Conservation (phyloP, 37 sponge, comb jelly and placozoan genomes). For the Cliona cf. orientalis region DNA sequence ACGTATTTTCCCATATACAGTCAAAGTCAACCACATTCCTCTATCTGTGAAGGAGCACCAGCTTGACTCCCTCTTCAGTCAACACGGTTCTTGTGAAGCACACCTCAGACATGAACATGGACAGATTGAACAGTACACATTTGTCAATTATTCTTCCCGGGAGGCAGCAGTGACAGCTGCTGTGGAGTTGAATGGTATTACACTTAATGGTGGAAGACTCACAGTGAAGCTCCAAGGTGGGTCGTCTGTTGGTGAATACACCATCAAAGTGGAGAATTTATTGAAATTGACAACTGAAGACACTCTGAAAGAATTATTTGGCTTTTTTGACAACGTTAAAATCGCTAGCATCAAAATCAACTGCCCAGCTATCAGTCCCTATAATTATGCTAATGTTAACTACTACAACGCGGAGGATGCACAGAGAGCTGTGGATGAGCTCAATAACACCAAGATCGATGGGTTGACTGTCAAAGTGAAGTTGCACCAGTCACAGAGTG, state of each 20-base stretch:
- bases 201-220: background rate
- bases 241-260: background rate
- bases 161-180: background rate
- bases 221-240: background rate
- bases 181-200: background rate
- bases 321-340: background rate
- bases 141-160: constrained; percentile 3
- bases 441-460: background rate
- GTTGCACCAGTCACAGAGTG: no score
- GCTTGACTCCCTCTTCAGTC: background rate
- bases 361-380: background rate
- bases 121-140: constrained; percentile 11
- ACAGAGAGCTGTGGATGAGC: background rate
- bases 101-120: background rate
- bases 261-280: constrained; percentile 23
- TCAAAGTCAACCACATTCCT: constrained; percentile 21
- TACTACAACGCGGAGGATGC: constrained; percentile 1
- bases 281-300: constrained; percentile 13
- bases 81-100: background rate
- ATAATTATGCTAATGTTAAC: constrained; percentile 19
- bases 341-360: background rate
- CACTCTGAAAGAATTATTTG: background rate
- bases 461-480: background rate
- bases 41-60: background rate
- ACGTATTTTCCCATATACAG: no score